Evolutionary conservation across 2,888 invertebrate genomes (phyloP).

Genomic region (Electrophaes corylata): DNA sequence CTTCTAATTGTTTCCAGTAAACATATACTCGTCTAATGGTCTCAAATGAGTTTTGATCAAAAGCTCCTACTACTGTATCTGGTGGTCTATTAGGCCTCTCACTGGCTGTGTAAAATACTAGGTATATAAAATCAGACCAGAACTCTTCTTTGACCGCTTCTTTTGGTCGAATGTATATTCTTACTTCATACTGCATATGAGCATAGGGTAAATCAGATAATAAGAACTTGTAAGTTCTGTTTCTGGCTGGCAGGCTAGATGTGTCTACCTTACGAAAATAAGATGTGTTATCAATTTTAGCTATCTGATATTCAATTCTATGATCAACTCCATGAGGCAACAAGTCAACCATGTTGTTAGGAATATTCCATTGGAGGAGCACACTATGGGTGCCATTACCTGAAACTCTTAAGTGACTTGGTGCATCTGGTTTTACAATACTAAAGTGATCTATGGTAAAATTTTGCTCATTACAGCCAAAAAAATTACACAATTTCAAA

Average conservation of each 20-base stretch:
- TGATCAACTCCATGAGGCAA: slow-evolving; percentile 66
- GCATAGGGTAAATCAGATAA: slow-evolving; percentile 86
- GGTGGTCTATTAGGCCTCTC: slow-evolving; percentile 87
- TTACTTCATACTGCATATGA: slow-evolving; percentile 88
- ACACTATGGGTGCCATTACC: slow-evolving; percentile 66
- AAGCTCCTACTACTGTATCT: slow-evolving; percentile 88
- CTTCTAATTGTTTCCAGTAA: slow-evolving; percentile 91
- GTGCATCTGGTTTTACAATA: slow-evolving; percentile 69
- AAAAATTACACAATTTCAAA: slow-evolving; percentile 84
- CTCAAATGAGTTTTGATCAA: slow-evolving; percentile 84
- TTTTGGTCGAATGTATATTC: slow-evolving; percentile 87
- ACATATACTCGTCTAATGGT: slow-evolving; percentile 86
- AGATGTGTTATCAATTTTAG: slow-evolving; percentile 72
- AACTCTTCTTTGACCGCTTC: slow-evolving; percentile 80
- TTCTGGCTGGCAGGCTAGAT: slow-evolving; percentile 58
- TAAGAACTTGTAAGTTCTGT: slow-evolving; percentile 67
- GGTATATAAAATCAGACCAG: slow-evolving; percentile 88
- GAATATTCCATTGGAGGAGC: slow-evolving; percentile 65
- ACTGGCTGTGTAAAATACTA: slow-evolving; percentile 85
- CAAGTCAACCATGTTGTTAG: slow-evolving; percentile 66
- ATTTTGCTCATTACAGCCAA: slow-evolving; percentile 81
- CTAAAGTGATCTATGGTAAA: slow-evolving; percentile 85
- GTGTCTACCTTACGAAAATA: slow-evolving; percentile 72
- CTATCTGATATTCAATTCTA: slow-evolving; percentile 77
- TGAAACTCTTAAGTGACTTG: slow-evolving; percentile 55